Evolutionary conservation across 2,113 vertebrate species (phyloP), one percentile per base, ranked within the genome.

Genomic region (Peucedramus taeniatus): DNA sequence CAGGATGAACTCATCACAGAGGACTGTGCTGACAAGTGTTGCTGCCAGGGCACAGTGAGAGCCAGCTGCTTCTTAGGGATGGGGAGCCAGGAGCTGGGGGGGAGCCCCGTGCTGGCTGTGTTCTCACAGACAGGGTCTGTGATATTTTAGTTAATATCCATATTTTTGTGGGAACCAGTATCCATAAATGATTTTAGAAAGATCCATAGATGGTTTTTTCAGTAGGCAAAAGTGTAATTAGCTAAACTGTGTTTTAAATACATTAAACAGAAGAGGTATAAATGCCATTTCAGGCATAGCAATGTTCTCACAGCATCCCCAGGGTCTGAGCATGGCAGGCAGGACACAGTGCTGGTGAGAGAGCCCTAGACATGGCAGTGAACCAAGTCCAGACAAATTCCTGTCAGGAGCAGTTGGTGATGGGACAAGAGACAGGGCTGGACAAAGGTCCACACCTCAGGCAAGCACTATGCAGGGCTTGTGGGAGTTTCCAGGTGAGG

Each of bases 221-320:
- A 93, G 78, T 37, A 96, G 94, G 93, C 28, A 96, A 39, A 97
- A 94, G 54, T 87, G 14, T 92, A 96, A 94, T 91, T 87, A 85
- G 21, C 61, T 89, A 82, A 97, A 90, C 54, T 72, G 53, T 69
- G 69, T 60, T 80, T 95, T 89, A 80, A 94, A 65, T n/a, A 75
- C 60, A 49, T 70, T 71, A 61, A 78, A 74, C 59, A 81, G 40
- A 23, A 81, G 53, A 69, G 8, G 30, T 60, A 28, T 12, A 75
- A 87, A 65, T 79, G 75, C 4, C 1, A 24, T 49, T 90, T 86
- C 74, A 81, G 75, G 39, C 24, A 80, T 7, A 74, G 69, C 11
- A 61, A 75, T 63, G 56, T 16, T 59, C n/a, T 35, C 56, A 18
- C 35, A 45, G 19, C 15, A 31, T 9, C 33, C 59, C 21, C 40